A percentile compares a stretch with the other conserved stretches of the same genome.
These are phyloP conservation scores for Drosophila setosimentum DNA, from an alignment of 2,888 invertebrate species.

Conservation along the genomic window DNA sequence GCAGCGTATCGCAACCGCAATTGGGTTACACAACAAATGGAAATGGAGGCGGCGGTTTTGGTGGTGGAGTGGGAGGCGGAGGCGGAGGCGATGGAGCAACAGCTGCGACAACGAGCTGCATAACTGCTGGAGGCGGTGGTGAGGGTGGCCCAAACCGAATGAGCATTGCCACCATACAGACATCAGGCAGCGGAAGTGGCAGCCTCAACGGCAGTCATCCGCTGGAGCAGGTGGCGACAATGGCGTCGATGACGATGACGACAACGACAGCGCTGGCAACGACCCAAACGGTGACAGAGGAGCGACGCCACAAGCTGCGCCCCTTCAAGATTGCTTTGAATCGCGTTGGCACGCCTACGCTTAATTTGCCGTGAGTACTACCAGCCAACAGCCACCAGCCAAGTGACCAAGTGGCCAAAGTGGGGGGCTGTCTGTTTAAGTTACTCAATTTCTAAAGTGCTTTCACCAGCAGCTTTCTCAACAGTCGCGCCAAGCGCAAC, in stretches of 20 bases:
- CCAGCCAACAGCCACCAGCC: background rate
- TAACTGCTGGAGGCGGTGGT: constrained; percentile 85
- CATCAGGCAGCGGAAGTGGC: constrained; percentile 38
- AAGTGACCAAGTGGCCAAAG: background rate
- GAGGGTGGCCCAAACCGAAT: constrained; percentile 66
- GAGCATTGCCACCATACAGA: constrained; percentile 23
- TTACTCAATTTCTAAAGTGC: constrained; percentile 6
- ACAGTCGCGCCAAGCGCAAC: constrained; percentile 89
- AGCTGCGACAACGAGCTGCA: constrained; percentile 60
- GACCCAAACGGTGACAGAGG: constrained; percentile 87
- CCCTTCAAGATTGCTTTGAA: constrained; percentile 88
- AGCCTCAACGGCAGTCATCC: constrained; percentile 8
- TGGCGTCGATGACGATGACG: constrained; percentile 45
- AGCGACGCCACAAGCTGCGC: constrained; percentile 87
- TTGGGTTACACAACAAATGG: constrained; percentile 87
- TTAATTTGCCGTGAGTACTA: constrained; percentile 86
- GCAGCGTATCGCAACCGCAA: constrained; percentile 83
- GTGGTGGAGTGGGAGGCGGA: background rate
- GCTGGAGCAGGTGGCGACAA: constrained; percentile 16
- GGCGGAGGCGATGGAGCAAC: constrained; percentile 13
- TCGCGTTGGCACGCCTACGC: constrained; percentile 87
- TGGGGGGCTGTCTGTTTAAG: background rate
- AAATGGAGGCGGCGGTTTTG: constrained; percentile 66
- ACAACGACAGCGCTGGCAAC: constrained; percentile 86
- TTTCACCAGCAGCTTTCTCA: constrained; percentile 87